A percentile compares a stretch with the other conserved stretches of the same genome.
Evolutionary conservation across 1,140 invertebrate genomes (phyloP).

Genomic region (Aphis craccivora): DNA sequence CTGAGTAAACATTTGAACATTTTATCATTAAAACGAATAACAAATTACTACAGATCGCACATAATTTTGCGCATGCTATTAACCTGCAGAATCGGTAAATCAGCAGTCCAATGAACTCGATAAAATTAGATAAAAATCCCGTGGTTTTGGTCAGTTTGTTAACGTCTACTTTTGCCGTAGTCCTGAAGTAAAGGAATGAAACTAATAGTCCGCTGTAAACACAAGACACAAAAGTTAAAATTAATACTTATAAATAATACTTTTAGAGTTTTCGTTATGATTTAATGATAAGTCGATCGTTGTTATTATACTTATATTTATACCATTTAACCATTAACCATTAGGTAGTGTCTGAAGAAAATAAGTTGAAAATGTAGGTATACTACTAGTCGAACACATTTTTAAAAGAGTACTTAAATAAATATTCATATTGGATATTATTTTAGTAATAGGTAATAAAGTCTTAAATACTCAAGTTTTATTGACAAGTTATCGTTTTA

Average conservation of each 20-base stretch:
- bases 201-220: constrained; percentile 77
- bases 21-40: neutral
- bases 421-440: neutral
- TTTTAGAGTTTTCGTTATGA: neutral
- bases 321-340: too few relatives aligned
- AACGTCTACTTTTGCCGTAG: constrained; percentile 78
- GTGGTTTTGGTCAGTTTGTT: constrained; percentile 73
- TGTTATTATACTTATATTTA: neutral
- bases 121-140: constrained; percentile 73
- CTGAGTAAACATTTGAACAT: constrained; percentile 64
- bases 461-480: neutral
- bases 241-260: neutral
- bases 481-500: neutral
- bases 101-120: constrained; percentile 82
- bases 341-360: too few relatives aligned
- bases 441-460: neutral
- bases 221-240: neutral
- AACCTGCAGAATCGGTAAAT: constrained; percentile 78
- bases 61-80: constrained; percentile 11
- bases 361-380: too few relatives aligned
- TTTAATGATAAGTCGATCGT: too few relatives aligned
- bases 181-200: constrained; percentile 83
- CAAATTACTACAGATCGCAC: neutral
- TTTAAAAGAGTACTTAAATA: too few relatives aligned
- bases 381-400: too few relatives aligned